Evolutionary conservation across 2,797 vertebrate genomes (phyloP).

Genomic region (Phataginus tetradactyla): DNA sequence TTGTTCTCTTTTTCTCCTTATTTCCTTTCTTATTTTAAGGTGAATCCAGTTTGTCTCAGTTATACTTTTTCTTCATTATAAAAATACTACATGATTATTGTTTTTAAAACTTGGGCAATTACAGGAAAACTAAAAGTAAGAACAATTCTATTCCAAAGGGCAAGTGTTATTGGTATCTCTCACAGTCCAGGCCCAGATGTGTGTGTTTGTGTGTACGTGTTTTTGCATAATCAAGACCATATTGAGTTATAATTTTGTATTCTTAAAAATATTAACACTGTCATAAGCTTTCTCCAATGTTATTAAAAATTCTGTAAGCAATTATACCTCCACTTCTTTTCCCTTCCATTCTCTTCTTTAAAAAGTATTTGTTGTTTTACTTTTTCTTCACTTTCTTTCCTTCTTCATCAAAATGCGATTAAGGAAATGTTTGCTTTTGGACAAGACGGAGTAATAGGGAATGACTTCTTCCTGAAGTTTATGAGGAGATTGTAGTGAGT

Average conservation of each 20-base stretch:
- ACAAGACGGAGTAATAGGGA: not conserved
- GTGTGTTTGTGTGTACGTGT: not conserved
- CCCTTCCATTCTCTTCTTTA: not conserved
- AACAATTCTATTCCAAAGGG: not conserved
- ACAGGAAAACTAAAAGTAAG: constrained; percentile 33
- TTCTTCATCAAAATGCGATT: not conserved
- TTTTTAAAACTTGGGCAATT: constrained; percentile 44
- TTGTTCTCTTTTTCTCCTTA: not conserved
- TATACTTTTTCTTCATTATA: constrained; percentile 36
- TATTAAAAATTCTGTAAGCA: constrained; percentile 3
- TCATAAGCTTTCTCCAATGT: not conserved
- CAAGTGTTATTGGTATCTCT: not conserved
- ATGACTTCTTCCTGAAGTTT: not conserved
- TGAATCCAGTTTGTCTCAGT: not conserved
- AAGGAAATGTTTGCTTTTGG: not conserved
- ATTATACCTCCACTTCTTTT: not conserved
- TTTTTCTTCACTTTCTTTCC: not conserved
- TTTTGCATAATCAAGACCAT: not conserved
- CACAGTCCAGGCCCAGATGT: not conserved
- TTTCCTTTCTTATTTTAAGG: constrained; percentile 41
- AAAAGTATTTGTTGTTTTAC: not conserved
- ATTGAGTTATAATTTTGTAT: not conserved
- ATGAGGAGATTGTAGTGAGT: not conserved
- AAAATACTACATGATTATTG: not conserved
- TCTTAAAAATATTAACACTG: not conserved